Base-by-base conservation (phyloP, 2,113 vertebrate genomes). In the Silurus glanis region DNA sequence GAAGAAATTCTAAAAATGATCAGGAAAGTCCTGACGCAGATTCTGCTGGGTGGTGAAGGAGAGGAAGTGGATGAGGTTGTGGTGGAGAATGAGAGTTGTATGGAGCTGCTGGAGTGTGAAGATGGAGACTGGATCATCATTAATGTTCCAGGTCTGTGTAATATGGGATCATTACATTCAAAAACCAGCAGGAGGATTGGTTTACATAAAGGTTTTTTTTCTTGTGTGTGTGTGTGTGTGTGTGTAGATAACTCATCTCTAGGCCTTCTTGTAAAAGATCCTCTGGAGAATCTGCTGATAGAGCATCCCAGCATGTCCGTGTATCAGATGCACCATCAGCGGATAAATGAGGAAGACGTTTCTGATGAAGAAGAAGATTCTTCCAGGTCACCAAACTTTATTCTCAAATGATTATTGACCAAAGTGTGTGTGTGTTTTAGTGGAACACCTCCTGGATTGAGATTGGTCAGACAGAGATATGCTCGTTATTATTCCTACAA, bases 271-370 rank as follows among this genome's bases (percentile, higher is more conserved):
- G 87, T 91, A 28, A 84, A 21, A 12, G 90, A 91, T 80, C 91
- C 92, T 10, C 90, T 95, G 0, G 94, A 95, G 92, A 93, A 95
- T 90, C 91, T 94, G 84, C 90, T 95, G 89, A 95, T 94, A 3
- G 94, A 95, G 84, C 95, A 95, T 79, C 94, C 95, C 81, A 95
- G 95, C 91, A 94, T 94, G 94, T 95, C 94, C 0, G 93, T 95
- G 12, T 95, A 95, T 87, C 93, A 95, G 89, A 92, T 91, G 85
- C 91, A 86, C 64, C 3, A 58, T 55, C 28, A 79, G 82, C 72
- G 85, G 56, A 81, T 47, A 0, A 88, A 86, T 16, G 88, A 86
- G 4, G 88, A 91, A 64, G 92, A 93, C n/a, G 80, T 16, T 23
- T 91, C 86, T 4, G 91, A 91, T 56, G 82, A 94, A 17, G 92